These are phyloP conservation scores for Myotis pilosus DNA, from an alignment of 2,797 vertebrate genomes.

Conservation along the genomic window DNA sequence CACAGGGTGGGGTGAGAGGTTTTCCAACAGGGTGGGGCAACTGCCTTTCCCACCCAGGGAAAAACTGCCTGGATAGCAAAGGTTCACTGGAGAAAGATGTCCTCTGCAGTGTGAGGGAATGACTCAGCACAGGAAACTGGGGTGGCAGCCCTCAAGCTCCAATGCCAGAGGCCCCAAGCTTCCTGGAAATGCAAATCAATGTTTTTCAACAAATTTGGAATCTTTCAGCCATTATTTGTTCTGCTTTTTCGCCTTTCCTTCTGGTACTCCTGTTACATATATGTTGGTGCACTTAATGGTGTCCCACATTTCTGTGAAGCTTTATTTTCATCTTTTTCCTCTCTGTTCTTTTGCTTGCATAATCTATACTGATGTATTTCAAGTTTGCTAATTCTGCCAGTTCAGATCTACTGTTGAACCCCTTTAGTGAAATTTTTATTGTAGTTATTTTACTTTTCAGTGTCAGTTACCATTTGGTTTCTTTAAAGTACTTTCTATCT, in stretches of 20 bases:
- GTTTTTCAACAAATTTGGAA: slow-evolving; percentile 31
- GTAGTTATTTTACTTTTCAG: neutral
- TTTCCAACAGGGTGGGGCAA: too few species aligned
- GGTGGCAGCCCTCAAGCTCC: too few species aligned
- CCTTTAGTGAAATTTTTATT: slow-evolving; percentile 7
- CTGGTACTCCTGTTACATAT: slow-evolving; percentile 2
- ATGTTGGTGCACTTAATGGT: slow-evolving; percentile 3
- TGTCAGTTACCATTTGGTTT: neutral
- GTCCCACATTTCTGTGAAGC: neutral
- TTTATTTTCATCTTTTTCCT: neutral
- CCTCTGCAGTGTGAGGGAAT: too few species aligned
- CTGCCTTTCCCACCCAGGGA: too few species aligned
- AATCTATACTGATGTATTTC: neutral
- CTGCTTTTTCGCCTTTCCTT: neutral
- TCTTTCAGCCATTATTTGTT: neutral
- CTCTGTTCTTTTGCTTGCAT: neutral
- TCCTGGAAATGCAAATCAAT: neutral
- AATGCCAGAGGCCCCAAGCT: neutral
- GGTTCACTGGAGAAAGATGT: too few species aligned
- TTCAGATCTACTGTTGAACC: neutral
- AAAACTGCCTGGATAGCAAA: too few species aligned
- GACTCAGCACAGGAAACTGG: too few species aligned
- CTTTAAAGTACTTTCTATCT: neutral
- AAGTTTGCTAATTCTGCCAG: neutral
- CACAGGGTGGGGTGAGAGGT: too few species aligned